Evolutionary conservation across 2,888 invertebrate genomes (phyloP), one percentile per base, ranked within the genome.

Genomic region (Acheta domesticus): DNA sequence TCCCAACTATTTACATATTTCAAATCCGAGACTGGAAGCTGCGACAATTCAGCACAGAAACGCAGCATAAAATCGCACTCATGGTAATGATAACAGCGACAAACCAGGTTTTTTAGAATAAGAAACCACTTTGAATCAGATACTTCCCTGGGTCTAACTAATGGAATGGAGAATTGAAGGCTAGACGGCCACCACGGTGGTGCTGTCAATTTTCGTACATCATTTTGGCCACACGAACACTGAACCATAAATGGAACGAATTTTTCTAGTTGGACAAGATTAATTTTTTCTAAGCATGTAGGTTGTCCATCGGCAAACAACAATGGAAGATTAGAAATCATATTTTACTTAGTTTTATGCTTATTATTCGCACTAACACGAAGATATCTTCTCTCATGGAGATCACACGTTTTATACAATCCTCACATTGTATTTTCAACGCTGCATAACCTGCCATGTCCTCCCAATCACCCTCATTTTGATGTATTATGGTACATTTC

Each of bases 201-300:
- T 85, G 91, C 89, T 84, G 84, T 87, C 85, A 86, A 88, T 73
- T 88, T 87, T 83, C 88, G 89, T 49, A 87, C 89, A 23, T 89
- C 89, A 83, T 91, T 90, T 84, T 92, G 91, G 77, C 92, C 92
- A 87, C 91, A 89, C 77, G 93, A 93, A 88, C 93, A 93, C 85
- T 92, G 91, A 83, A 93, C 92, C 92, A 93, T 92, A 85, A 93
- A 93, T 82, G 92, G 91, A 84, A 93, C 91, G 85, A 93, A 93
- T 84, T 89, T 90, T 87, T 93, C 93, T 84, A 93, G 86, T 85
- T 92, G 91, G 80, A 81, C 87, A 85, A 90, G 88, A 49, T 89
- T 89, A 83, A 92, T 91, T 85, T 90, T 90, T 82, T 90, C 89
- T 83, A 93, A 86, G 77, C 92, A 91, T 79, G 91, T 91, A 77